Conservation (phyloP, 2,797 vertebrate genomes). For the Cottoperca gobio region DNA sequence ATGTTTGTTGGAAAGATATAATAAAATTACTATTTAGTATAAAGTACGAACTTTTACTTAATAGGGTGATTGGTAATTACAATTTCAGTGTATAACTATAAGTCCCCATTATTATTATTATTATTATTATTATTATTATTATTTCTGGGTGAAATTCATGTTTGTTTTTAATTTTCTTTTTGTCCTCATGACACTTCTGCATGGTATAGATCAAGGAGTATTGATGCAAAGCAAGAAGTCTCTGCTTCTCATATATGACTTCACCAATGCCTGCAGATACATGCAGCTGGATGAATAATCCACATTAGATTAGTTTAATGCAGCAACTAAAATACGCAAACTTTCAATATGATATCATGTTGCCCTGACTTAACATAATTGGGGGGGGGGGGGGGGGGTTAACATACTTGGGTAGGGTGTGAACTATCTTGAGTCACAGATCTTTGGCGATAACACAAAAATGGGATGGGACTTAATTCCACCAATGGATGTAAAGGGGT, state of each 20-base stretch:
- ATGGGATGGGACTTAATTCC: slow-evolving; percentile 44
- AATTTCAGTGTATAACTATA: background rate
- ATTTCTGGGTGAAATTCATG: background rate
- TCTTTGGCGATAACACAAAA: slow-evolving; percentile 31
- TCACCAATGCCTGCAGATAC: background rate
- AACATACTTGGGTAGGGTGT: background rate
- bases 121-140: too few species aligned
- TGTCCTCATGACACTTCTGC: background rate
- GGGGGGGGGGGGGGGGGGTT: too few species aligned
- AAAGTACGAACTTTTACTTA: background rate
- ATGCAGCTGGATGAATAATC: background rate
- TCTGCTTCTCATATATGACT: background rate
- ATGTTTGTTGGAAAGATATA: background rate
- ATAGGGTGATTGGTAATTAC: background rate
- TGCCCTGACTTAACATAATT: background rate
- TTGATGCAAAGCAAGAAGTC: slow-evolving; percentile 26
- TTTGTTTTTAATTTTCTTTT: background rate
- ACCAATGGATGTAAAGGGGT: slow-evolving; percentile 39
- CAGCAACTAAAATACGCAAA: background rate
- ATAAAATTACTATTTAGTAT: background rate
- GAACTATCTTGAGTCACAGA: background rate
- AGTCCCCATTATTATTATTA: background rate
- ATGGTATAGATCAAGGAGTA: slow-evolving; percentile 26
- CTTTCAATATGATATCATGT: background rate
- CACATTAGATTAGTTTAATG: too few species aligned